These are phyloP conservation scores for Agrypnus murinus DNA, from an alignment of 2,888 invertebrate species.

Conservation along the genomic window DNA sequence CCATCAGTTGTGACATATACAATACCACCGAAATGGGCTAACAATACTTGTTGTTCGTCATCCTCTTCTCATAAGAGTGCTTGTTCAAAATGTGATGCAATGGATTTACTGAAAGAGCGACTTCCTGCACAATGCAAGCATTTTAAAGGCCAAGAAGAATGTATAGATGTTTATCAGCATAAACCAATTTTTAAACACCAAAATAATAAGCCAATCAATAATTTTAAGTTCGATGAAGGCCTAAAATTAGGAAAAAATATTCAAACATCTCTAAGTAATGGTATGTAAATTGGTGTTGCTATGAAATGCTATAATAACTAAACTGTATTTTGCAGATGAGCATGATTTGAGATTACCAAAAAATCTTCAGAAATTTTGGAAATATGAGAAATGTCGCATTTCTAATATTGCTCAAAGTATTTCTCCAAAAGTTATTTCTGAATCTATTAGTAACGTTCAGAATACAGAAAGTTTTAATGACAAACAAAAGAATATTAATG, in stretches of 20 bases:
- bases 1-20: constrained; percentile 51
- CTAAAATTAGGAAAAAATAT: background rate
- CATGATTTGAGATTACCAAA: constrained; percentile 75
- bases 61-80: constrained; percentile 36
- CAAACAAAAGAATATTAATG: constrained; percentile 63
- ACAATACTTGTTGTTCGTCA: constrained; percentile 50
- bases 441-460: constrained; percentile 58
- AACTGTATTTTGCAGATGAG: constrained; percentile 43
- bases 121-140: constrained; percentile 32
- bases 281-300: constrained; percentile 3
- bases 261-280: constrained; percentile 14
- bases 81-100: constrained; percentile 44
- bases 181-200: background rate
- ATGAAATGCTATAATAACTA: background rate
- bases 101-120: constrained; percentile 27
- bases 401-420: constrained; percentile 32
- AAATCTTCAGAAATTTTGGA: constrained; percentile 67
- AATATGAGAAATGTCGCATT: constrained; percentile 61
- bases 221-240: background rate
- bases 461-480: constrained; percentile 47
- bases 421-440: constrained; percentile 60
- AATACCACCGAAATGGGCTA: constrained; percentile 51
- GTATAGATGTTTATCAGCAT: constrained; percentile 13
- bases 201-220: background rate
- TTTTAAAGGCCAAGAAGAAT: constrained; percentile 11